Conservation (phyloP, 2,797 vertebrate species). For the Odontamblyopus lacepedii region DNA sequence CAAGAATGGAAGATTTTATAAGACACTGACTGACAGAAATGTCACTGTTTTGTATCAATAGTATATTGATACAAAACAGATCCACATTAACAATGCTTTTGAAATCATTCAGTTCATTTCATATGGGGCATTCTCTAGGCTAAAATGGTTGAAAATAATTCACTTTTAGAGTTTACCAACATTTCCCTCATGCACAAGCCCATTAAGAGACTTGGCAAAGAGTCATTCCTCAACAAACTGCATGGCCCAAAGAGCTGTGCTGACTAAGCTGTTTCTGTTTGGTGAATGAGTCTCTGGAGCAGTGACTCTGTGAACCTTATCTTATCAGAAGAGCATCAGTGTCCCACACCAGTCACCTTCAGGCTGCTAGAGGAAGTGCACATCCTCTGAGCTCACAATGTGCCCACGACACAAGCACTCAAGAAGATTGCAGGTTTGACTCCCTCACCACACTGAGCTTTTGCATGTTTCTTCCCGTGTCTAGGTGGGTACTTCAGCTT, state of each 20-base stretch:
- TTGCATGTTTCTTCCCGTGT: too few species aligned
- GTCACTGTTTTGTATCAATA: too few species aligned
- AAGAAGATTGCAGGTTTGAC: too few species aligned
- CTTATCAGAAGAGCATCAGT: constrained; percentile 64
- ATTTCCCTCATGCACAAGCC: constrained; percentile 15
- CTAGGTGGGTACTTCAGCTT: too few species aligned
- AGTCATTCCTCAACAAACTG: constrained; percentile 30
- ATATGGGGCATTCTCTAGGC: background rate
- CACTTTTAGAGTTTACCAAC: background rate
- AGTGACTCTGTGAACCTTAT: constrained; percentile 60
- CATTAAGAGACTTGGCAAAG: constrained; percentile 40
- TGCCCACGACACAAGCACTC: background rate
- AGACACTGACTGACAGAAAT: too few species aligned
- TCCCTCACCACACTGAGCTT: too few species aligned
- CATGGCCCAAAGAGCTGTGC: constrained; percentile 42
- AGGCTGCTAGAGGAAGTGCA: constrained; percentile 44
- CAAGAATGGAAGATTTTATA: too few species aligned
- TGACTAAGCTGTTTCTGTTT: constrained; percentile 60
- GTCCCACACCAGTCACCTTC: constrained; percentile 63
- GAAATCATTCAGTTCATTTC: too few species aligned
- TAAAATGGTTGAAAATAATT: background rate
- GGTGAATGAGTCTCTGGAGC: constrained; percentile 39
- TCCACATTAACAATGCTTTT: too few species aligned
- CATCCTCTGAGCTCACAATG: constrained; percentile 29
- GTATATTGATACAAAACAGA: too few species aligned